These are phyloP conservation scores for Epinotia bilunana DNA, from an alignment of 2,888 invertebrate species.

Conservation along the genomic window DNA sequence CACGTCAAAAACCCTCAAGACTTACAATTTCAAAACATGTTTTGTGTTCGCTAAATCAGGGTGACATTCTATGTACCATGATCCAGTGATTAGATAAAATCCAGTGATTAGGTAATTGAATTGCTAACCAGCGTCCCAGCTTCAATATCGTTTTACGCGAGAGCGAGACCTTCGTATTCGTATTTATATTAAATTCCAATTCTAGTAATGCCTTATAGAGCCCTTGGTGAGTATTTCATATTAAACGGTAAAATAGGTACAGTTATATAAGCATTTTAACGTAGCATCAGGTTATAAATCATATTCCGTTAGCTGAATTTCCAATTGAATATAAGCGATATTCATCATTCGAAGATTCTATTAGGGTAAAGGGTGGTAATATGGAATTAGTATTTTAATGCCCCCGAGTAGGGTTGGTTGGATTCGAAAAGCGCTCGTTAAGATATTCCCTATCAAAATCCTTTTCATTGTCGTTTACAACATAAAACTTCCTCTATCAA, in stretches of 20 bases:
- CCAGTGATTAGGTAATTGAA: neutral
- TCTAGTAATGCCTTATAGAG: neutral
- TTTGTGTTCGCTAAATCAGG: slow-evolving; percentile 15
- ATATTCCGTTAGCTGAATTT: neutral
- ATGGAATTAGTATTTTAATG: slow-evolving; percentile 4
- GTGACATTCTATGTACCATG: slow-evolving; percentile 12
- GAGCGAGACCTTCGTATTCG: neutral
- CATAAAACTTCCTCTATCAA: neutral
- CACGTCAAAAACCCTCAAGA: neutral
- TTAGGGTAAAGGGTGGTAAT: slow-evolving; percentile 1
- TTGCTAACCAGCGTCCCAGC: neutral
- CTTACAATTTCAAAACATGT: slow-evolving; percentile 23
- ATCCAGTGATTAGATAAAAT: neutral
- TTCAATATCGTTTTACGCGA: neutral
- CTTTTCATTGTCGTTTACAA: neutral
- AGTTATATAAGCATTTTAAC: neutral
- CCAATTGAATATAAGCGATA: neutral
- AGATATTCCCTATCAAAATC: neutral
- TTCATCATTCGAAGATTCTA: neutral
- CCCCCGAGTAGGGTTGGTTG: neutral
- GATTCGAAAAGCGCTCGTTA: neutral
- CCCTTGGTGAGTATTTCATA: slow-evolving; percentile 25
- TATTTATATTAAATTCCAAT: neutral
- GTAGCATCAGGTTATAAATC: neutral
- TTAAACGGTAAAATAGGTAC: slow-evolving; percentile 20